Base-by-base conservation (phyloP, 1,140 invertebrate species). In the Philopotamus ludificatus region DNA sequence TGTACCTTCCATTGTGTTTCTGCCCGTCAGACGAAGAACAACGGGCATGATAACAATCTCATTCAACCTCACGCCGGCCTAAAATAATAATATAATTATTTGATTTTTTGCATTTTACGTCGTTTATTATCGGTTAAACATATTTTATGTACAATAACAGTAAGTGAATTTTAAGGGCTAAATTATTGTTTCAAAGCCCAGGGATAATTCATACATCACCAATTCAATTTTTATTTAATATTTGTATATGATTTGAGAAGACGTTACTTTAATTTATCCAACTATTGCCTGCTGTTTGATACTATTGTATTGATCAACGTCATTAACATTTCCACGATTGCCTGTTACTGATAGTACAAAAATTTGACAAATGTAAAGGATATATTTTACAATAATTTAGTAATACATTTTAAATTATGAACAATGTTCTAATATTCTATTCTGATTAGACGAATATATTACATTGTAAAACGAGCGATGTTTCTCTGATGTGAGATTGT, bases 51-150 rank as follows among this genome's bases (percentile, higher is more conserved):
- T 94, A 70, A 93, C 91, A 62, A 88, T 94, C 58, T 94, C 93
- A 74, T 95, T 97, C 76, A 93, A 88, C 71, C 87, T 97, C 54
- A 95, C 91, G 72, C 94, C 94, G 65, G 91, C 93, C 80, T 94
- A 87, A 74, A n/a, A n/a, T n/a, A n/a, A n/a, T n/a, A n/a, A n/a
- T n/a, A n/a, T n/a, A n/a, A n/a, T n/a, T n/a, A n/a, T n/a, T n/a
- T n/a, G n/a, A n/a, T n/a, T n/a, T n/a, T n/a, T n/a, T n/a, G n/a
- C n/a, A n/a, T n/a, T n/a, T n/a, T n/a, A n/a, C n/a, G n/a, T n/a
- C n/a, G n/a, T n/a, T n/a, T n/a, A n/a, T n/a, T n/a, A n/a, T n/a
- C n/a, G n/a, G n/a, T n/a, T n/a, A n/a, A n/a, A n/a, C n/a, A n/a
- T n/a, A n/a, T n/a, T n/a, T n/a, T n/a, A n/a, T n/a, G n/a, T n/a